Conservation (phyloP, 2,797 vertebrate genomes). For the Cossypha polioptera region DNA sequence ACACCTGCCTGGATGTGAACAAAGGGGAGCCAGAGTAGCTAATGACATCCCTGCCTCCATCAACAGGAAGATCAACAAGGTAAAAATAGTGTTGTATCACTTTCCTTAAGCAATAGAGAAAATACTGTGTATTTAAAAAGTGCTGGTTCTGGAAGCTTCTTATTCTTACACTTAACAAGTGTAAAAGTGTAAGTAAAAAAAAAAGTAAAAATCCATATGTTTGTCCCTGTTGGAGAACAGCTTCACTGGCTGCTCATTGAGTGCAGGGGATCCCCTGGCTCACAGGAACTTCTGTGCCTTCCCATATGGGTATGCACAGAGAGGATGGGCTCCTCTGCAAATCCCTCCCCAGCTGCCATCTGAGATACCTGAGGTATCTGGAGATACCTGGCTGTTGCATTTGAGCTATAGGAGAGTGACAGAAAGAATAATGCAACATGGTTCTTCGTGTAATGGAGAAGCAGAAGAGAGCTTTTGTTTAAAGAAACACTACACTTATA, state of each 20-base stretch:
- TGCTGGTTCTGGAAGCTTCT: background rate
- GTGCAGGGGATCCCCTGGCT: background rate
- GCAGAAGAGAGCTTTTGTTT: too few species aligned
- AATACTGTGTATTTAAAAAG: background rate
- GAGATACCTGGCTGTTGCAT: background rate
- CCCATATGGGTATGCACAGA: fast-evolving
- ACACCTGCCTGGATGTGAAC: background rate
- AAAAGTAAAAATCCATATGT: background rate
- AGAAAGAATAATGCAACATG: too few species aligned
- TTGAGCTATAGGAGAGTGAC: too few species aligned
- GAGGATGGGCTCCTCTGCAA: background rate
- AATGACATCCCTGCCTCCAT: background rate
- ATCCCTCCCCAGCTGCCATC: background rate
- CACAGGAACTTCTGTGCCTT: background rate
- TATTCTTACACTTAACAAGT: background rate
- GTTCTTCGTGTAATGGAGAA: too few species aligned
- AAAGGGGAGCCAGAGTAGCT: background rate
- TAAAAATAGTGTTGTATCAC: background rate
- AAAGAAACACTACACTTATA: too few species aligned
- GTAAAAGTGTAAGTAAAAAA: background rate
- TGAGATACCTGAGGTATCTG: background rate
- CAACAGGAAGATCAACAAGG: background rate
- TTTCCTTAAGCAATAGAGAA: background rate
- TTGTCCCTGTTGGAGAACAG: background rate
- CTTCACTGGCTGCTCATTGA: background rate